Conservation (phyloP, 1,140 invertebrate genomes). For the Nasonia longicornis region DNA sequence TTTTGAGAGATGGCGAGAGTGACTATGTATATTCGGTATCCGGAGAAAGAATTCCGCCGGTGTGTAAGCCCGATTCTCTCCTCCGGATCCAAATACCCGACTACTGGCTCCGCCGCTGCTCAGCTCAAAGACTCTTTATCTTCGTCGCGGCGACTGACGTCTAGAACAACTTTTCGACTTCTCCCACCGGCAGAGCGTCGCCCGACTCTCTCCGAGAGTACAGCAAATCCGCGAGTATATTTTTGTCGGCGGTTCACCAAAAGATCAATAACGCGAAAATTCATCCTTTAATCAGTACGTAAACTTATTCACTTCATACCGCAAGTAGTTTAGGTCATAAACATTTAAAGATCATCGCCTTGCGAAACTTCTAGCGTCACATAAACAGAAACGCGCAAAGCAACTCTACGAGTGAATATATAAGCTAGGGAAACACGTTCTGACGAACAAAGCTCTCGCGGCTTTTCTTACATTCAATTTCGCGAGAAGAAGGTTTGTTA, state of each 20-base stretch:
- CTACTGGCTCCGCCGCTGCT: neutral
- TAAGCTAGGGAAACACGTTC: neutral
- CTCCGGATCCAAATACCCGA: slow-evolving; percentile 11
- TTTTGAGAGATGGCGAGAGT: too few species aligned
- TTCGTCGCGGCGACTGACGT: slow-evolving; percentile 47
- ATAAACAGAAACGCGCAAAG: too few species aligned
- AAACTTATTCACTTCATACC: neutral
- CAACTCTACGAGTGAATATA: neutral
- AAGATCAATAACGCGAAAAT: neutral
- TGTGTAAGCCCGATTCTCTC: neutral
- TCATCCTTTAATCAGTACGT: neutral
- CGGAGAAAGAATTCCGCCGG: neutral
- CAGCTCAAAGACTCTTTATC: slow-evolving; percentile 44
- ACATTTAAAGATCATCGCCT: neutral
- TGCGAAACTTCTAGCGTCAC: too few species aligned
- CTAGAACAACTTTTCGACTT: slow-evolving; percentile 51
- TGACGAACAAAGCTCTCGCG: neutral
- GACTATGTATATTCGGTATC: neutral
- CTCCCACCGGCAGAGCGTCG: neutral
- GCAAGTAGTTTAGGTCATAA: neutral
- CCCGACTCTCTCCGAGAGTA: neutral
- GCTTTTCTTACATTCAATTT: neutral
- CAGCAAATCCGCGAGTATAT: neutral
- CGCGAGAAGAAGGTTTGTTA: neutral
- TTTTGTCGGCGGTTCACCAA: neutral